Conservation (phyloP, 2,113 vertebrate species). For the Spea multiplicata region DNA sequence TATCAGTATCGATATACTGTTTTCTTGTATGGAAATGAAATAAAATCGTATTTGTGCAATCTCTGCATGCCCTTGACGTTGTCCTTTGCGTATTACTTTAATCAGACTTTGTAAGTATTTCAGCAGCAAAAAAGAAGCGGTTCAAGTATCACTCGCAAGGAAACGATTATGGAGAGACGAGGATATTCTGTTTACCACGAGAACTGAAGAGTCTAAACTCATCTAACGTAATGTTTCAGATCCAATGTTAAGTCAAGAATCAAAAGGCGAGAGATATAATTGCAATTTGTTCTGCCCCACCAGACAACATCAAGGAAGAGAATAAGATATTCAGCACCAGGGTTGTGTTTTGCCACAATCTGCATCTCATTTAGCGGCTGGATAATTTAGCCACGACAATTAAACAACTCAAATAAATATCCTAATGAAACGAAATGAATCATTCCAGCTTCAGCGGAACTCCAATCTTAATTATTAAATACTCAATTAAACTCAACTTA, state of each 20-base stretch:
- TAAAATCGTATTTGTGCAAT: slow-evolving; percentile 18
- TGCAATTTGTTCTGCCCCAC: slow-evolving; percentile 62
- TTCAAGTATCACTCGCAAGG: slow-evolving; percentile 24
- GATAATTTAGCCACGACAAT: slow-evolving; percentile 64
- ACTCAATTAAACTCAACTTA: too few relatives aligned
- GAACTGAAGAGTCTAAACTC: slow-evolving; percentile 31
- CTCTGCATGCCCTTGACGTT: slow-evolving; percentile 28
- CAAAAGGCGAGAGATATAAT: slow-evolving; percentile 66
- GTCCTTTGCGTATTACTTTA: slow-evolving; percentile 35
- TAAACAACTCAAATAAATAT: slow-evolving; percentile 64
- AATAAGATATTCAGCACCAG: slow-evolving; percentile 55
- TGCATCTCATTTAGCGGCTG: slow-evolving; percentile 67
- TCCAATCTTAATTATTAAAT: slow-evolving; percentile 60
- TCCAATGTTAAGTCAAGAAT: slow-evolving; percentile 62
- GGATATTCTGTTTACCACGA: slow-evolving; percentile 5
- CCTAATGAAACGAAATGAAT: slow-evolving; percentile 57
- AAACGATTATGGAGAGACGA: slow-evolving; percentile 28
- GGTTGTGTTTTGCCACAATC: slow-evolving; percentile 59
- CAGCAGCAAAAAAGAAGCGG: slow-evolving; percentile 1
- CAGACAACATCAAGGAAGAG: slow-evolving; percentile 64
- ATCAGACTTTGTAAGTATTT: slow-evolving; percentile 12
- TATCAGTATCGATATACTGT: neutral
- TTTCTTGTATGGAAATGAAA: neutral
- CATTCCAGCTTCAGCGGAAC: slow-evolving; percentile 57
- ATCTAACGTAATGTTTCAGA: slow-evolving; percentile 58